Base-by-base conservation (phyloP, 1,140 invertebrate genomes). In the Rhagoletis zephyria region DNA sequence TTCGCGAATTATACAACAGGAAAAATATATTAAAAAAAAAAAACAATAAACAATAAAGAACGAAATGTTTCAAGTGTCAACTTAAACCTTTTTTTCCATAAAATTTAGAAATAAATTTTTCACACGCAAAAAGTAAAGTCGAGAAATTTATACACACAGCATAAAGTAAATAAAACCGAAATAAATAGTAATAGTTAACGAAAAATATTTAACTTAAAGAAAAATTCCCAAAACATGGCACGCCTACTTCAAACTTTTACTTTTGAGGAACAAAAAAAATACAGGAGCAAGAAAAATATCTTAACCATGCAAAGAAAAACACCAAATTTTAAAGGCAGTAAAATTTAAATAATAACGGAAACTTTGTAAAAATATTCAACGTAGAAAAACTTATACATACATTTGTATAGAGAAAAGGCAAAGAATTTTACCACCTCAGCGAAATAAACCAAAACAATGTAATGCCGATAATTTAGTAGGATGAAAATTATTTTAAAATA, bases 371-470 rank as follows among this genome's bases (percentile, higher is more conserved):
- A 40, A 51, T 77, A 77, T 51, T 48, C 9, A 51, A 56, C 48
- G 19, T 51, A 81, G 48, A 14, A 74, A 30, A 30, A 30, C 30
- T 30, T 30, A 30, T 30, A 1, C 30, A 30, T 30, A 30, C 30
- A 30, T 30, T 30, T 30, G 40, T 48, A 16, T 74, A 74, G 45
- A 74, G 67, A 14, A 74, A 74, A 81, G 51, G 51, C 56, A 81
- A 81, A 81, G 67, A 74, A 74, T 74, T 74, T 74, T 81, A n/a
- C 74, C 74, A 81, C 45, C 74, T 81, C 74, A 81, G 74, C 74
- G 74, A 56, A 56, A 16, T 74, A 45, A 74, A 74, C 5, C n/a
- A 81, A 56, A 81, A 42, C 74, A 51, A 56, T 30, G 30, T 30
- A 30, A 30, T 30, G 30, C 30, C 30, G 30, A 30, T 56, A 56